A percentile compares a stretch with the other conserved stretches of the same genome.
Evolutionary conservation across 2,797 vertebrate species (phyloP).

Genomic region (Hoplostethus mediterraneus): DNA sequence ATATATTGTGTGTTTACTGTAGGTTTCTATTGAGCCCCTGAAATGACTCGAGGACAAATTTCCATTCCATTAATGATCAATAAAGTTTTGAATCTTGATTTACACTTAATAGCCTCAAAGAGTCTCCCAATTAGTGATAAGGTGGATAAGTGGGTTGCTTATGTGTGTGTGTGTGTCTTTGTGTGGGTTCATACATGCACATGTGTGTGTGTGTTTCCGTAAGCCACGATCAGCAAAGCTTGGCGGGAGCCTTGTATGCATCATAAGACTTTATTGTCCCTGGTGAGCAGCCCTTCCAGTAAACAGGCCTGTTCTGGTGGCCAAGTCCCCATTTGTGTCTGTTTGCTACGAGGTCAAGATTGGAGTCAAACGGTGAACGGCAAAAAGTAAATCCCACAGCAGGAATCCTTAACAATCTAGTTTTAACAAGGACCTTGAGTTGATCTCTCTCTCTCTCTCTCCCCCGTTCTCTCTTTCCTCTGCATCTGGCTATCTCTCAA

Average conservation of each 20-base stretch:
- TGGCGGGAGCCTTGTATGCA: slow-evolving; percentile 66
- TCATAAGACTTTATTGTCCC: slow-evolving; percentile 83
- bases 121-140: slow-evolving; percentile 12
- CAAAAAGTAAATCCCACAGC: slow-evolving; percentile 74
- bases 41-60: slow-evolving; percentile 39
- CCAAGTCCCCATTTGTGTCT: slow-evolving; percentile 66
- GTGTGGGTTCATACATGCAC: slow-evolving; percentile 11
- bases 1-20: slow-evolving; percentile 37
- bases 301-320: slow-evolving; percentile 75
- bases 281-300: slow-evolving; percentile 82
- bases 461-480: slow-evolving; percentile 51
- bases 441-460: slow-evolving; percentile 58
- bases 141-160: slow-evolving; percentile 48
- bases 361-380: slow-evolving; percentile 72
- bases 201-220: slow-evolving; percentile 48
- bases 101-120: slow-evolving; percentile 9
- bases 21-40: slow-evolving; percentile 48
- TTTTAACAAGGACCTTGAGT: slow-evolving; percentile 75
- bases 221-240: slow-evolving; percentile 66
- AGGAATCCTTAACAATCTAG: slow-evolving; percentile 67
- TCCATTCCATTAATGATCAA: slow-evolving; percentile 39
- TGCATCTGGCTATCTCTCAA: slow-evolving; percentile 68
- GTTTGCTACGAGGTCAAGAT: slow-evolving; percentile 76
- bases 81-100: slow-evolving; percentile 34
- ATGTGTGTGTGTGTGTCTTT: slow-evolving; percentile 12